Conservation (phyloP, 2,888 invertebrate species). For the Catocala sponsa region DNA sequence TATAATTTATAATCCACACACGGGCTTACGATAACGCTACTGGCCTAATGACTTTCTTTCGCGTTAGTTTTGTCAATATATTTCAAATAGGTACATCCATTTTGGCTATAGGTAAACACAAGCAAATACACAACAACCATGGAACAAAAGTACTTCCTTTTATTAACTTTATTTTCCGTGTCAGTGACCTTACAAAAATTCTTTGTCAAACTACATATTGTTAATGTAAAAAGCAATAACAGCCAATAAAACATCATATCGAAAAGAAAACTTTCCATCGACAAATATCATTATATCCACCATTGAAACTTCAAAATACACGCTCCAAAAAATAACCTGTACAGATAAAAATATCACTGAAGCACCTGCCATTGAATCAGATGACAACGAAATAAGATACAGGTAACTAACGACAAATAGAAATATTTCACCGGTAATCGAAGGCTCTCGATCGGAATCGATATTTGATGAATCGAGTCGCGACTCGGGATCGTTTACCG, state of each 20-base stretch:
- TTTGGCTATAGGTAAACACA: no score
- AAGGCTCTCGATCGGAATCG: constrained; percentile 38
- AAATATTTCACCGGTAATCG: constrained; percentile 45
- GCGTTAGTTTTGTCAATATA: no score
- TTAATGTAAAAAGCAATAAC: no score
- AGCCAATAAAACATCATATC: background rate
- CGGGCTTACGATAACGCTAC: no score
- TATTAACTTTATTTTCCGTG: no score
- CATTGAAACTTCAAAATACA: background rate
- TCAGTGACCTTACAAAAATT: no score
- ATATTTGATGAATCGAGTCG: constrained; percentile 54
- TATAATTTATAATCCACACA: no score
- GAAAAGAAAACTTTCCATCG: background rate
- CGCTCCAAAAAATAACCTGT: background rate
- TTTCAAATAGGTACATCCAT: no score
- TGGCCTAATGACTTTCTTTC: no score
- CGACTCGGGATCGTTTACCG: constrained; percentile 48
- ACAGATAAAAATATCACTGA: constrained; percentile 11
- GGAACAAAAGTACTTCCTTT: no score
- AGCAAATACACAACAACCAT: no score
- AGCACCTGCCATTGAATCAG: constrained; percentile 23
- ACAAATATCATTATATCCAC: background rate
- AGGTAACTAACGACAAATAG: constrained; percentile 43
- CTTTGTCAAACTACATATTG: no score
- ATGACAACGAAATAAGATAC: constrained; percentile 35